phyloP scores from a whole-genome alignment of 1,140 invertebrate genomes.

The Cheumatopsyche charites region DNA sequence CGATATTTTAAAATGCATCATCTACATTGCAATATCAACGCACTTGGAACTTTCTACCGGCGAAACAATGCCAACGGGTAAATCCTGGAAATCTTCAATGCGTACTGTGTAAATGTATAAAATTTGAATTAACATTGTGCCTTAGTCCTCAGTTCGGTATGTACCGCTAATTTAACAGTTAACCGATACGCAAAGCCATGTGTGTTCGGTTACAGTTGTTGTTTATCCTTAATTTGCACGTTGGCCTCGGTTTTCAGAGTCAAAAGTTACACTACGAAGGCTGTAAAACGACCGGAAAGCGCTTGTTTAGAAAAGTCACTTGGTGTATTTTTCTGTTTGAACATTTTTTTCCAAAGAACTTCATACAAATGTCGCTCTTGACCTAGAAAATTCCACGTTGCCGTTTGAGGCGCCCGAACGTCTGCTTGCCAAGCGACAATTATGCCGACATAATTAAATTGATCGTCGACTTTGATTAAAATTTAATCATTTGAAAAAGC shows the following conservation, averaged over 20 bases:
- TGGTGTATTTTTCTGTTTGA: background rate
- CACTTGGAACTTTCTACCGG: too few species aligned
- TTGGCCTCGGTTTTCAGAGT: background rate
- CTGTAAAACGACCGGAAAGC: slow-evolving; percentile 7
- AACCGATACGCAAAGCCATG: background rate
- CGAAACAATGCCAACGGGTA: too few species aligned
- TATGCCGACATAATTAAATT: too few species aligned
- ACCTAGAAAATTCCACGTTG: slow-evolving; percentile 17
- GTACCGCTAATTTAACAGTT: background rate
- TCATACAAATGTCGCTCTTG: slow-evolving; percentile 17
- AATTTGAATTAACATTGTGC: too few species aligned
- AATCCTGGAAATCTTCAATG: too few species aligned
- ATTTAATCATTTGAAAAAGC: too few species aligned
- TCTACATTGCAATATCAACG: too few species aligned
- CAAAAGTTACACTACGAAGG: background rate
- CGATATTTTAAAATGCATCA: too few species aligned
- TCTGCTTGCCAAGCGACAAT: background rate
- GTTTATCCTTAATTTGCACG: slow-evolving; percentile 30
- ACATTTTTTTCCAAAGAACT: background rate
- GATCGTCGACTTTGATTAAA: too few species aligned
- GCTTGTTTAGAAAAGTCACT: background rate
- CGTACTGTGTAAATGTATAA: too few species aligned
- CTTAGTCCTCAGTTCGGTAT: too few species aligned
- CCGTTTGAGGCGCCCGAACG: slow-evolving; percentile 1
- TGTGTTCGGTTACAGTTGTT: background rate